These are phyloP conservation scores for Nothocercus julius DNA, from an alignment of 2,113 vertebrate genomes.

Conservation along the genomic window DNA sequence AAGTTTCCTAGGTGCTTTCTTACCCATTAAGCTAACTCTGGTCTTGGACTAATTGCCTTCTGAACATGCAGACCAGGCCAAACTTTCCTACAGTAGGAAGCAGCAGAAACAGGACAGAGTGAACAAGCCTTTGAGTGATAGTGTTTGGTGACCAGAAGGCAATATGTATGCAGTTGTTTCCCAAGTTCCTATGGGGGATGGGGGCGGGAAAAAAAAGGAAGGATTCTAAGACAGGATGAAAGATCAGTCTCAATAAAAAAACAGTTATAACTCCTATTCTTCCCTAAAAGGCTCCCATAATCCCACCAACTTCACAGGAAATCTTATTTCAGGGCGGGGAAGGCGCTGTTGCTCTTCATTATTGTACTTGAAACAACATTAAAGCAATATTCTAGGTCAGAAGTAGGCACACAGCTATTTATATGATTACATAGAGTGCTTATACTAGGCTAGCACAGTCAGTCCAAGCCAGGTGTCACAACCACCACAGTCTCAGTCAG, in stretches of 20 bases:
- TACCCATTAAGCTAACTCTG: neutral
- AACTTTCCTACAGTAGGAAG: conserved; percentile 5
- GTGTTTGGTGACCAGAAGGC: neutral
- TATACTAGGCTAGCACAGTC: neutral
- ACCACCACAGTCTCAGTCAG: neutral
- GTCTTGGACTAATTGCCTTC: neutral
- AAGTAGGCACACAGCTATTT: neutral
- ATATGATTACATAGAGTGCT: neutral
- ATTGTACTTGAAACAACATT: neutral
- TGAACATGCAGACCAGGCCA: conserved; percentile 8
- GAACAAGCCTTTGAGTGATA: neutral
- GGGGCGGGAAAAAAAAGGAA: neutral
- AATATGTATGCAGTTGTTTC: neutral
- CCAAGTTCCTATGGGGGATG: no score
- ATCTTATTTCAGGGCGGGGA: neutral
- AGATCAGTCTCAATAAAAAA: neutral
- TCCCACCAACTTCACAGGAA: neutral
- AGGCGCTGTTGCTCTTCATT: neutral
- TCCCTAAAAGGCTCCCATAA: neutral
- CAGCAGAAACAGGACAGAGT: neutral
- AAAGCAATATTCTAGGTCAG: neutral
- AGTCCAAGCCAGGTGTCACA: neutral
- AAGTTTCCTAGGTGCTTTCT: neutral
- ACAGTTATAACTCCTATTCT: neutral
- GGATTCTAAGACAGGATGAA: neutral